A percentile compares a stretch with the other conserved stretches of the same genome.
Conservation (phyloP, 2,113 vertebrate species). For the Hystrix cristata region DNA sequence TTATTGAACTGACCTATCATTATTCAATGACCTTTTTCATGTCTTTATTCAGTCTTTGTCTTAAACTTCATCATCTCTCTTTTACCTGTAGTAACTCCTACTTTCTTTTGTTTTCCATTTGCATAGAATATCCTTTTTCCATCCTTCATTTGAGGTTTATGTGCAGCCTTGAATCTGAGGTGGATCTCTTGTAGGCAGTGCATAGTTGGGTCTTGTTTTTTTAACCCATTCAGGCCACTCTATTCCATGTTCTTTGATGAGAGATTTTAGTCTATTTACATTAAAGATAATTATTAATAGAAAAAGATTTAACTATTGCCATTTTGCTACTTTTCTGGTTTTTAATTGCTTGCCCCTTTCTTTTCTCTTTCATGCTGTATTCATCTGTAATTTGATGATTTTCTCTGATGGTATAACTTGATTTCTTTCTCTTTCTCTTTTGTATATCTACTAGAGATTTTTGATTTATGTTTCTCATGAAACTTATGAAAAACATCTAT, state of each 20-base stretch:
- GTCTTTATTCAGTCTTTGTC: not conserved
- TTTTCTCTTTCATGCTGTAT: not conserved
- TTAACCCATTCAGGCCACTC: not conserved
- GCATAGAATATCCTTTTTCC: not conserved
- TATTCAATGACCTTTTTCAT: not conserved
- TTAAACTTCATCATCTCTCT: not conserved
- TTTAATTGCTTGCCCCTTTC: not conserved
- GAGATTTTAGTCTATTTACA: not conserved
- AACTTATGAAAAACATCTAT: not conserved
- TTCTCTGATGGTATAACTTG: not conserved
- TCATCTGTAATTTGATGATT: not conserved
- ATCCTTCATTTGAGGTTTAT: not conserved
- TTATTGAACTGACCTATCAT: not conserved
- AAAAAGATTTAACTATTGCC: not conserved
- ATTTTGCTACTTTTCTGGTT: not conserved
- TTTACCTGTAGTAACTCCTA: not conserved
- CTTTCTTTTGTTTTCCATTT: not conserved
- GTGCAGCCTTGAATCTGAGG: not conserved
- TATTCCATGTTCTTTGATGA: not conserved
- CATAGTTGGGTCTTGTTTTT: not conserved
- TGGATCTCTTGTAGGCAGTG: not conserved
- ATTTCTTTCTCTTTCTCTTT: not conserved
- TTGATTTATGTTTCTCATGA: not conserved
- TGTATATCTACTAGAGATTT: not conserved
- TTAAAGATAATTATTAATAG: not conserved